Percentiles rank a stretch among this genome's conserved stretches.
Conservation (phyloP, 2,113 vertebrate genomes). For the Antechinus flavipes region DNA sequence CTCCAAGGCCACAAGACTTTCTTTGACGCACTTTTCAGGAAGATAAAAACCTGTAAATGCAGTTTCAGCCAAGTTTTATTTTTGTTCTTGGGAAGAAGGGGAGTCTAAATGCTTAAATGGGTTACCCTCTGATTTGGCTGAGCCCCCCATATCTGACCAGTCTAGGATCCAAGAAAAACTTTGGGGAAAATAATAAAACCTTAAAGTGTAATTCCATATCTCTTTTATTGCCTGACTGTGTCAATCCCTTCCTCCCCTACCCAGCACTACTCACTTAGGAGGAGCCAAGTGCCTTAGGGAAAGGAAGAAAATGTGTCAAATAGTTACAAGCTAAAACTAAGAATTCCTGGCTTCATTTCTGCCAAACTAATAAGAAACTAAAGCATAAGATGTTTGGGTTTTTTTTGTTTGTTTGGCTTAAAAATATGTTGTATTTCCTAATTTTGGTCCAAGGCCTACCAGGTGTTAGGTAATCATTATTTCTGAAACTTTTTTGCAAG, state of each 20-base stretch:
- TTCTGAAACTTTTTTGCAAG: background rate
- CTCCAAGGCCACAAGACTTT: background rate
- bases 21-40: background rate
- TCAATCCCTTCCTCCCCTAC: background rate
- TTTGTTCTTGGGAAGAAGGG: background rate
- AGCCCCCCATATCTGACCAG: background rate
- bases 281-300: background rate
- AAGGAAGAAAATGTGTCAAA: background rate
- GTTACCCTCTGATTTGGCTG: background rate
- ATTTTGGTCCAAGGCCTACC: background rate
- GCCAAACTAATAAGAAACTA: background rate
- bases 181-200: background rate
- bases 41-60: background rate
- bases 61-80: background rate
- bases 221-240: background rate
- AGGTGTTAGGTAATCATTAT: background rate
- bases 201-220: background rate
- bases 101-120: background rate
- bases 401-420: background rate
- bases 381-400: background rate
- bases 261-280: background rate
- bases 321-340: background rate
- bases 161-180: background rate
- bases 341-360: background rate
- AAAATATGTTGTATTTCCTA: background rate